Percentiles rank a stretch among this genome's conserved stretches.
phyloP scores from a whole-genome alignment of 2,888 invertebrate species.

The Limnephilus auricula region DNA sequence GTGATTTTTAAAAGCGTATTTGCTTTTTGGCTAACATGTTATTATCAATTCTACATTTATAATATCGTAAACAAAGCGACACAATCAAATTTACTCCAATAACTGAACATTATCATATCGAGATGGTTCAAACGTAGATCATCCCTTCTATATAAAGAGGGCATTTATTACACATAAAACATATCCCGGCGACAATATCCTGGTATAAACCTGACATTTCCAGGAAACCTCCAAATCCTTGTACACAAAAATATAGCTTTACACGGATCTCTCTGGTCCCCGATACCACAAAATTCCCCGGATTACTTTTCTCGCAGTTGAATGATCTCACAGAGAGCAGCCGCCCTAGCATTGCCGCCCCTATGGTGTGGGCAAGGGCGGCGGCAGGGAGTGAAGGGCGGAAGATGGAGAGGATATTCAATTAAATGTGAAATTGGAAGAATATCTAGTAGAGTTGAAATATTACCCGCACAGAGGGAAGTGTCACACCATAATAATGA shows the following conservation, averaged over 20 bases:
- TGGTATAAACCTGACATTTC: neutral
- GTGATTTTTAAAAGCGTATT: no score
- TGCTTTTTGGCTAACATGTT: no score
- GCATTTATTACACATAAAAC: neutral
- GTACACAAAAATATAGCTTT: neutral
- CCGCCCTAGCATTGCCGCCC: neutral
- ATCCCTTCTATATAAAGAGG: neutral
- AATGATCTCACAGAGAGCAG: neutral
- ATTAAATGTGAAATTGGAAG: neutral
- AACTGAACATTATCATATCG: no score
- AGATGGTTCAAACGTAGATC: neutral
- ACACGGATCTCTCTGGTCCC: neutral
- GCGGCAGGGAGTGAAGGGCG: neutral
- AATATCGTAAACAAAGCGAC: no score
- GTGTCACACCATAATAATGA: neutral
- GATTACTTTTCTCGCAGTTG: constrained; percentile 18
- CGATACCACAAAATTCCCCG: neutral
- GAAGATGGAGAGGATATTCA: neutral
- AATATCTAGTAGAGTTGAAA: neutral
- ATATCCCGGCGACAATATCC: neutral
- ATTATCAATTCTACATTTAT: no score
- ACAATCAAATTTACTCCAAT: no score
- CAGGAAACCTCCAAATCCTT: neutral
- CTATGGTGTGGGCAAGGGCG: neutral
- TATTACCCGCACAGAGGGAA: neutral